A percentile compares a stretch with the other conserved stretches of the same genome.
These are phyloP conservation scores for Acanthis flammea DNA, from an alignment of 2,797 vertebrate genomes.

Conservation along the genomic window DNA sequence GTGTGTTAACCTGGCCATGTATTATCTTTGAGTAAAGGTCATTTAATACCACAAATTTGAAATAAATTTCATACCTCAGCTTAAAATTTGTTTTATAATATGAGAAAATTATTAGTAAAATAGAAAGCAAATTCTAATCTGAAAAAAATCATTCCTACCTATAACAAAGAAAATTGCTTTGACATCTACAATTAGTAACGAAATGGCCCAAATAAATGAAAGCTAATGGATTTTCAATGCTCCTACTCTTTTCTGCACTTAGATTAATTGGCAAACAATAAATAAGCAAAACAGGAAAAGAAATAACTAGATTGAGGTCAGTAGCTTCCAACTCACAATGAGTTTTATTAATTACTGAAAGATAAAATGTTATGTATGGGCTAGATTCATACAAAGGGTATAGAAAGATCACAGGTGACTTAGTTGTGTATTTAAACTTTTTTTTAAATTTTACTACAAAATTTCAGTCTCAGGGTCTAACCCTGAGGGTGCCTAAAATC, in stretches of 20 bases:
- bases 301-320: background rate
- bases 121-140: background rate
- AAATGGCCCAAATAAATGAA: background rate
- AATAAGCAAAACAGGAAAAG: background rate
- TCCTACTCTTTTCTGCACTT: background rate
- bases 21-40: background rate
- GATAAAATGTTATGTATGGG: background rate
- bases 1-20: background rate
- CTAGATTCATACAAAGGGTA: background rate
- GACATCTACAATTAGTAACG: background rate
- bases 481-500: background rate
- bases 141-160: background rate
- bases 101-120: background rate
- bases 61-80: background rate
- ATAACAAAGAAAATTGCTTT: background rate
- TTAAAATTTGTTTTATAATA: background rate
- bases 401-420: background rate
- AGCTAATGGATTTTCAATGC: background rate
- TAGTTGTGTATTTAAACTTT: background rate
- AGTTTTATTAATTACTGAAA: background rate
- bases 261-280: background rate
- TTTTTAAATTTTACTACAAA: background rate
- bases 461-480: background rate
- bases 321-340: background rate
- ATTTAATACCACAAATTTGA: background rate